Base-by-base conservation (phyloP, 2,113 vertebrate genomes). In the Leucosticte australis region DNA sequence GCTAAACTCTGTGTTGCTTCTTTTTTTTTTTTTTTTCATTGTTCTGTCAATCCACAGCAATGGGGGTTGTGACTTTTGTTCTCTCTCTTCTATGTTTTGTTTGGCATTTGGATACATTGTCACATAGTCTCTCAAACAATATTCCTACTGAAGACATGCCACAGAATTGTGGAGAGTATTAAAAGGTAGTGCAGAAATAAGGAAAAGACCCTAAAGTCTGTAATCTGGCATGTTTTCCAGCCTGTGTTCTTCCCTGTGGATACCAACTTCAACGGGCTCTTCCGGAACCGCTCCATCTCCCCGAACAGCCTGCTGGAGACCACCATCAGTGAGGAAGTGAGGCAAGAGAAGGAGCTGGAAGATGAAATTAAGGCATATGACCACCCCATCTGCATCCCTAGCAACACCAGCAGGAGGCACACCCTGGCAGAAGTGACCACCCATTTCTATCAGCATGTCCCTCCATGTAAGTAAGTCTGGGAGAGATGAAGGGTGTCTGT, bases 381-480 rank as follows among this genome's bases (percentile, higher is more conserved):
- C 20, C 98, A 97, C 30, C 97, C 98, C 31, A 83, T 98, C 67
- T 91, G 92, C 74, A 97, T 97, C 56, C 98, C 98, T 8, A 97
- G 97, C 91, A 98, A 98, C 92, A 98, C 98, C 1, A 99, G 98
- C 95, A 98, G 99, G 57, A 98, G 99, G 78, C 99, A 99, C 96
- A 99, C 99, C 0, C 97, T 99, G 92, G 99, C 99, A 1, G 99
- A 99, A 97, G 99, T 99, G 81, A 99, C 99, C 9, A 93, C 98
- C 31, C 97, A 97, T 90, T 99, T 99, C 95, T 98, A 99, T 95
- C 98, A 98, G n/a, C 97, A 98, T 53, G 96, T 92, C 83, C 98
- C 98, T 91, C 99, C 99, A 49, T 99, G 99, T 99, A 85, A 99
- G 99, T 99, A 81, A 99, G 98, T 98, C 49, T 67, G 20, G 7